Evolutionary conservation across 2,797 vertebrate genomes (phyloP), one percentile per base, ranked within the genome.

Genomic region (Hybognathus amarus): DNA sequence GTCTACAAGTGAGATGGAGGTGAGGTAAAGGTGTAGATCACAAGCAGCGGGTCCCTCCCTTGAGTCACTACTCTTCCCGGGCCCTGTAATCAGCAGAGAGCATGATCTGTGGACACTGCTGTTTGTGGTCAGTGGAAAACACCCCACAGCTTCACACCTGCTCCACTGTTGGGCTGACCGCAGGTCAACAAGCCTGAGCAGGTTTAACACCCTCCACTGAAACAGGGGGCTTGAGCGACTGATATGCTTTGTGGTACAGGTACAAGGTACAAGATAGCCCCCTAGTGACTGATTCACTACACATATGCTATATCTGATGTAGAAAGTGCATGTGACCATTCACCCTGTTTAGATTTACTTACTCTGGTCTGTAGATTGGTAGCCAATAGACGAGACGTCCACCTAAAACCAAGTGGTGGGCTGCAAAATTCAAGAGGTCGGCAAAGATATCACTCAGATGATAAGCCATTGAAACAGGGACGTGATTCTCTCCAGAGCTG

Each of bases 351-450:
- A 17, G 45, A 77, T 81, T 75, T 90, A 97, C 97, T 89, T 95
- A 99, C 98, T 99, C 98, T 89, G 98, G 97, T 82, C 92, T 97
- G 93, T 98, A 97, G 81, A 98, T 85, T 0, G 98, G 98, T 87
- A 99, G 92, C 98, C 98, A 99, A 88, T 99, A 99, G 42, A 99
- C 98, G 0, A 99, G 90, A 90, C 97, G 95, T 88, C 98, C 98
- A 7, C 97, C 96, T 88, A 96, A 89, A 82, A 97, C 94, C 73
- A 99, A 95, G 80, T 95, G 94, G 45, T 95, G 94, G 30, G 97
- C 96, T 0, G 97, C 96, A 91, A 99, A 98, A 90, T 96, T 97
- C 85, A 99, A 90, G 1, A 99, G 95, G 91, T 99, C 98, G 71
- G 95, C 95, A 90, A 99, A 98, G 92, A 99, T 99, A 93, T 99